phyloP scores from a whole-genome alignment of 2,797 vertebrate genomes.

The Neostethus bicornis region DNA sequence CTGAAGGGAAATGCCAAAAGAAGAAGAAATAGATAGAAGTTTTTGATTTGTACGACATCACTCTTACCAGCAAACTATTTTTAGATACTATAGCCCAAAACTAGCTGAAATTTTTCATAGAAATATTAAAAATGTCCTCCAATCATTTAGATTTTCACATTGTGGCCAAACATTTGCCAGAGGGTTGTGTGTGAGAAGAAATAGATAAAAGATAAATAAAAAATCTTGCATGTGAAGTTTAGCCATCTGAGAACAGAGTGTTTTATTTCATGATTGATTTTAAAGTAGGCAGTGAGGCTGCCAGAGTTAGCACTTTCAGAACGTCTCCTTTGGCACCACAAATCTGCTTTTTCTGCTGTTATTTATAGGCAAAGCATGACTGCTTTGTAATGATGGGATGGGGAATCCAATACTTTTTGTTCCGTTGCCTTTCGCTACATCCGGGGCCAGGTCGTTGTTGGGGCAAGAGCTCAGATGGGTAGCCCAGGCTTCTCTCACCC shows the following conservation, averaged over 20 bases:
- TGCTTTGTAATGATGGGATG: not conserved
- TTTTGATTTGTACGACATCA: no score
- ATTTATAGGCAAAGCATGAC: conserved; percentile 38
- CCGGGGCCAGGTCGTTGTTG: no score
- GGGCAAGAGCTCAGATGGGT: no score
- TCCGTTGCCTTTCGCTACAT: no score
- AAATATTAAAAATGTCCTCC: conserved; percentile 14
- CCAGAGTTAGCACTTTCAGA: conserved; percentile 38
- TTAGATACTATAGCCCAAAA: conserved; percentile 19
- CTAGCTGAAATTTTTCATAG: conserved; percentile 1
- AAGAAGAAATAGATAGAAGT: no score
- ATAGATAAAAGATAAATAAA: conserved; percentile 32
- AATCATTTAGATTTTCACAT: conserved; percentile 24
- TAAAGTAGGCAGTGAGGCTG: conserved; percentile 56
- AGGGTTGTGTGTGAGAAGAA: conserved; percentile 32
- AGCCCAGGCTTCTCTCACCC: no score
- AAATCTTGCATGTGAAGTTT: conserved; percentile 25
- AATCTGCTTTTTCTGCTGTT: conserved; percentile 24
- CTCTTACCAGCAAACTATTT: conserved; percentile 1
- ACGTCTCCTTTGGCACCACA: conserved; percentile 30
- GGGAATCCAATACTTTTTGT: conserved; percentile 22
- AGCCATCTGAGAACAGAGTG: conserved; percentile 41
- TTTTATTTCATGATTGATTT: conserved; percentile 65
- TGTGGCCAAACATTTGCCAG: conserved; percentile 39
- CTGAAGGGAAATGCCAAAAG: no score